Percentiles rank a stretch among this genome's conserved stretches.
Conservation (phyloP, 2,113 vertebrate species). For the Brachyhypopomus gauderio region DNA sequence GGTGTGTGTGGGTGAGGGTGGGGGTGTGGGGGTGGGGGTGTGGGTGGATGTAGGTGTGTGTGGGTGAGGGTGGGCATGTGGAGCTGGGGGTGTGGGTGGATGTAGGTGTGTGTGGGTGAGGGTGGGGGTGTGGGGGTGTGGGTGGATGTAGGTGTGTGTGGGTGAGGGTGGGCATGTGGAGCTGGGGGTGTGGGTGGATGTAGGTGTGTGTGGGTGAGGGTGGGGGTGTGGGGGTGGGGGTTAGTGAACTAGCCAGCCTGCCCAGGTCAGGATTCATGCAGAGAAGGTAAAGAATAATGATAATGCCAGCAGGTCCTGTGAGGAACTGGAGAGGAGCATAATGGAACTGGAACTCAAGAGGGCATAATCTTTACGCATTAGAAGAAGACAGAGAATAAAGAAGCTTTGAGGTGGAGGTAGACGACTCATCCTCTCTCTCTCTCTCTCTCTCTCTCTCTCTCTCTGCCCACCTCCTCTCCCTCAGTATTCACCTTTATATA, state of each 20-base stretch:
- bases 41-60: no score
- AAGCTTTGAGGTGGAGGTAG: slow-evolving; percentile 43
- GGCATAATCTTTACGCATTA: slow-evolving; percentile 53
- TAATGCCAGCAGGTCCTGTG: background rate
- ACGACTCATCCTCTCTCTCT: background rate
- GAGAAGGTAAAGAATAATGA: slow-evolving; percentile 18
- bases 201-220: no score
- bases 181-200: no score
- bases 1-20: no score
- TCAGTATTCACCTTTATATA: slow-evolving; percentile 55
- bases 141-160: no score
- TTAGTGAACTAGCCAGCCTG: background rate
- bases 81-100: no score
- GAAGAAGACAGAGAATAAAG: slow-evolving; percentile 72
- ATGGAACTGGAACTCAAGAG: background rate
- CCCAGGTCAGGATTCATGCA: background rate
- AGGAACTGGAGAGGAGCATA: slow-evolving; percentile 47
- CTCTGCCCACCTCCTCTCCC: background rate
- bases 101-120: no score
- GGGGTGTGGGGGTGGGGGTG: no score
- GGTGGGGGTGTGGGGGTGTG: no score
- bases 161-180: no score
- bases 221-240: no score
- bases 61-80: no score
- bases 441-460: background rate